These are phyloP conservation scores for Liopterus haemorrhoidalis DNA, from an alignment of 2,888 invertebrate species.

Conservation along the genomic window DNA sequence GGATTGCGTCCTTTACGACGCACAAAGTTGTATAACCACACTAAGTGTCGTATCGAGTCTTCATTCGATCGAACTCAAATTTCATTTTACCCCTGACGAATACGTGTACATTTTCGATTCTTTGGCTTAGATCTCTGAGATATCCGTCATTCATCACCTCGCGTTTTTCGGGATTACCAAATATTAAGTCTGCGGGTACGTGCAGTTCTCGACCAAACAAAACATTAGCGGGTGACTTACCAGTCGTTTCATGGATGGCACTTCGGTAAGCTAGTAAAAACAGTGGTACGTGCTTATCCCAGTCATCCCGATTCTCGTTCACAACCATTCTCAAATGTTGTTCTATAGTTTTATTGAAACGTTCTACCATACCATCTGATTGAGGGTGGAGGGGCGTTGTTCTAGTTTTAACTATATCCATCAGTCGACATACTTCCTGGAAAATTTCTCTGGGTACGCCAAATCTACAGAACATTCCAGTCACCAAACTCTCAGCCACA, in stretches of 20 bases:
- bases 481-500: too few relatives aligned
- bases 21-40: too few relatives aligned
- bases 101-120: neutral
- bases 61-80: constrained; percentile 18
- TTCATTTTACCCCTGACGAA: constrained; percentile 5
- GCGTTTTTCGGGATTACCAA: neutral
- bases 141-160: neutral
- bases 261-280: constrained; percentile 19
- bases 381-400: too few relatives aligned
- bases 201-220: constrained; percentile 4
- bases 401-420: too few relatives aligned
- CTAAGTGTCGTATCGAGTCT: constrained; percentile 21
- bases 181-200: constrained; percentile 1
- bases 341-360: constrained; percentile 6
- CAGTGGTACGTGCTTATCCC: constrained; percentile 17
- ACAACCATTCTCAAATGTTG: neutral
- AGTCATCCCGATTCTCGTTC: neutral
- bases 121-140: constrained; percentile 3
- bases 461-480: too few relatives aligned
- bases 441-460: too few relatives aligned
- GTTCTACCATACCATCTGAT: constrained; percentile 21
- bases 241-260: constrained; percentile 12
- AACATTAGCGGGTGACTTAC: constrained; percentile 2
- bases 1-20: too few relatives aligned
- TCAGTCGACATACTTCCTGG: too few relatives aligned